phyloP scores from a whole-genome alignment of 2,888 invertebrate genomes.

The Epinotia demarniana region DNA sequence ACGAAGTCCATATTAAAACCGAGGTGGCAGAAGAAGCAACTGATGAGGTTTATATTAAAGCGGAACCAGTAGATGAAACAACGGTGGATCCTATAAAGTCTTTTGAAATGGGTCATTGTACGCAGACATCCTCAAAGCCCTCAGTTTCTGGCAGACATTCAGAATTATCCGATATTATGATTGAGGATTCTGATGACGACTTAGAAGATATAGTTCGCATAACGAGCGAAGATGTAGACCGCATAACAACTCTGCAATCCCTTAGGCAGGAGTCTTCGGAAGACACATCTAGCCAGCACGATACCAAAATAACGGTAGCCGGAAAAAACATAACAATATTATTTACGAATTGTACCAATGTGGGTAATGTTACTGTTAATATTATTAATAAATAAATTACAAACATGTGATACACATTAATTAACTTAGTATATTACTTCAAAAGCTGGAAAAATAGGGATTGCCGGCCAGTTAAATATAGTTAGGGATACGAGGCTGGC shows the following conservation, averaged over 20 bases:
- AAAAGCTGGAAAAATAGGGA: too few relatives aligned
- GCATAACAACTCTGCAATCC: constrained; percentile 4
- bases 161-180: constrained; percentile 2
- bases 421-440: not conserved
- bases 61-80: constrained; percentile 14
- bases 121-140: not conserved
- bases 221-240: constrained; percentile 15
- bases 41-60: constrained; percentile 11
- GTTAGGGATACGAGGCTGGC: too few relatives aligned
- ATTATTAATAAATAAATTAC: constrained; percentile 22
- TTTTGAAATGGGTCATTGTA: not conserved
- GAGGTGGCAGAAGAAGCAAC: not conserved
- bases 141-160: constrained; percentile 21
- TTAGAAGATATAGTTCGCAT: constrained; percentile 13
- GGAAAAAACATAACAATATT: constrained; percentile 30
- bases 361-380: constrained; percentile 25
- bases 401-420: not conserved
- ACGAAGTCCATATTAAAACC: constrained; percentile 4
- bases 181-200: constrained; percentile 14
- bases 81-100: not conserved
- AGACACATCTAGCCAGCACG: constrained; percentile 9
- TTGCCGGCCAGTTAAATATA: too few relatives aligned
- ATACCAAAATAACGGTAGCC: constrained; percentile 26
- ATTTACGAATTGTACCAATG: constrained; percentile 24
- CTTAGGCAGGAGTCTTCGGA: constrained; percentile 11